Conservation (phyloP, 2,113 vertebrate genomes). For the Cyanocitta stelleri region DNA sequence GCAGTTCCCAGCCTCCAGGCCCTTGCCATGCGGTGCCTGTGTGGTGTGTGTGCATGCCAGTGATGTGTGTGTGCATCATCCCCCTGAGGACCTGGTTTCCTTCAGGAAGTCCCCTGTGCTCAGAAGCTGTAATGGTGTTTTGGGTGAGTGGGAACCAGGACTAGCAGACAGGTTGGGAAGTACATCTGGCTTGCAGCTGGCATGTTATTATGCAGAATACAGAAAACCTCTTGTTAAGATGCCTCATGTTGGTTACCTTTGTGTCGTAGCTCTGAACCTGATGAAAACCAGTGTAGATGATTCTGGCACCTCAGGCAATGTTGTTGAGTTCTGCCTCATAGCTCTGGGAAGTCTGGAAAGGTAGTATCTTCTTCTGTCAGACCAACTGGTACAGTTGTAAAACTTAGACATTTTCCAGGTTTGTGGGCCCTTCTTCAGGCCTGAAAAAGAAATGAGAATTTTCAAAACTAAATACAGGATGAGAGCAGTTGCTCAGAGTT, state of each 20-base stretch:
- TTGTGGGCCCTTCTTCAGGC: background rate
- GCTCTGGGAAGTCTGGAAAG: background rate
- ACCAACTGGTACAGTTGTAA: background rate
- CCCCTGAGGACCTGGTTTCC: background rate
- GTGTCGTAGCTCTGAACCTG: background rate
- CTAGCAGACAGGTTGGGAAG: background rate
- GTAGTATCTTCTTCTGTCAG: background rate
- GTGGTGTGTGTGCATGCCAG: background rate
- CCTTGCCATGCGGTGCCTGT: fast-evolving
- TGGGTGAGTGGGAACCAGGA: background rate
- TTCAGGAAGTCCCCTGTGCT: background rate
- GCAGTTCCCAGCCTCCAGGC: background rate
- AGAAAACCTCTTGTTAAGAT: background rate
- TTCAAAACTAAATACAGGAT: background rate
- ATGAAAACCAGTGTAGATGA: background rate
- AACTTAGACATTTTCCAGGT: background rate
- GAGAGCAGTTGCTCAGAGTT: background rate
- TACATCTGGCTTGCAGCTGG: background rate
- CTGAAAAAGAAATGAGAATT: background rate
- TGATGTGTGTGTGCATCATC: background rate
- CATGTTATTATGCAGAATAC: background rate
- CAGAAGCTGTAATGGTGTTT: background rate
- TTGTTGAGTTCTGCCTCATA: background rate
- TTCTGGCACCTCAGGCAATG: background rate
- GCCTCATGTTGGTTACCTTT: background rate